Base-by-base conservation (phyloP, 2,888 invertebrate genomes). In the Cheilosia pagana region DNA sequence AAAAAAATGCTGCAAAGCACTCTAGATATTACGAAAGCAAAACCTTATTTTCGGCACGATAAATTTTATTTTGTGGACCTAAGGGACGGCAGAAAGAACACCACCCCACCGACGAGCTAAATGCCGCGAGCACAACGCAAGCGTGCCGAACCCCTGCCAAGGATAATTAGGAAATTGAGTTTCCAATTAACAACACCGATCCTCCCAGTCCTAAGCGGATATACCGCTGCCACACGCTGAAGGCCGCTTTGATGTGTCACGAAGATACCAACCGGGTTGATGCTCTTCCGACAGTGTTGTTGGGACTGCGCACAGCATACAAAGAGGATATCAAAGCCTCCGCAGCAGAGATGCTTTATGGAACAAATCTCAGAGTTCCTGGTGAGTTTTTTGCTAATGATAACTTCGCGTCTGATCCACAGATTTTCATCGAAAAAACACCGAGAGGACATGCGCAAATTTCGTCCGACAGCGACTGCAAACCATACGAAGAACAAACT, bases 321-420 rank as follows among this genome's bases (percentile, higher is more conserved):
- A 72, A 72, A 31, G 16, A 62, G 16, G 55, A 65, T n/a, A 57
- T 77, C 3, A 55, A 45, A 1, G 62, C 74, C 10, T 74, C 62
- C 14, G 60, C 68, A 41, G 74, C 68, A 14, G 55, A 81, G 23
- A 62, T 70, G 25, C 70, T 78, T 0, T 72, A 71, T 53, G 78
- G 71, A 43, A 67, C 52, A 6, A 57, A 50, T 21, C 12, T 74
- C 5, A 35, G 57, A 31, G n/a, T 76, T n/a, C 72, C 71, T 45
- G 79, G 79, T 59, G 72, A 76, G 67, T 76, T 71, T n/a, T 86
- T 75, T 7, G 19, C 19, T 19, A 70, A 57, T 45, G 21, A 72
- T 6, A 21, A 76, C 8, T 52, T 16, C 5, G n/a, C 10, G 10
- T 35, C 67, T 10, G 31, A 79, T 59, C 52, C 31, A 21, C 65